Evolutionary conservation across 2,797 vertebrate genomes (phyloP).

Genomic region (Sylvilagus floridanus): DNA sequence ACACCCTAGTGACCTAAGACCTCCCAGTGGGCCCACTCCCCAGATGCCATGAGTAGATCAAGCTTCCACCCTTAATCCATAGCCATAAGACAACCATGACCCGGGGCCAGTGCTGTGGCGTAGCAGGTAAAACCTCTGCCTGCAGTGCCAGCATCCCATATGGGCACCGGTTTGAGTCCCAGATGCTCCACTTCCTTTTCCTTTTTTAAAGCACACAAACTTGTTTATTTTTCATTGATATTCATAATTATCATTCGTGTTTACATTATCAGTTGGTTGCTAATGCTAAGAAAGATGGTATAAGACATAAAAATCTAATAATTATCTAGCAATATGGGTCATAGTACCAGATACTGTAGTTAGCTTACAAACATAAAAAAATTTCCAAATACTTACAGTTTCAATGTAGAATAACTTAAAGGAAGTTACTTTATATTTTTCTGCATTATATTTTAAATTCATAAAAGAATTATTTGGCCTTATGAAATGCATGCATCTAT

Average conservation of each 20-base stretch:
- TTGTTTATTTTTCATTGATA: slow-evolving; percentile 29
- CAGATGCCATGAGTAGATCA: no score
- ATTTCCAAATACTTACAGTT: neutral
- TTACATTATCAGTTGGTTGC: slow-evolving; percentile 34
- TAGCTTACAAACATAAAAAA: slow-evolving; percentile 13
- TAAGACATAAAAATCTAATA: slow-evolving; percentile 22
- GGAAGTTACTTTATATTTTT: slow-evolving; percentile 37
- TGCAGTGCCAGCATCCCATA: no score
- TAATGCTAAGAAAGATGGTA: neutral
- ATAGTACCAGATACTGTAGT: neutral
- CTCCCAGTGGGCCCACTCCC: no score
- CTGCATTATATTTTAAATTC: slow-evolving; percentile 33
- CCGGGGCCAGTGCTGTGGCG: no score
- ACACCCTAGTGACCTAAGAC: no score
- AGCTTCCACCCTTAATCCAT: no score
- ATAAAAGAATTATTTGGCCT: neutral
- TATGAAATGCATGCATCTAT: slow-evolving; percentile 29
- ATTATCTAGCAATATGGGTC: neutral
- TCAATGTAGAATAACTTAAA: neutral
- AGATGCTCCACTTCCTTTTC: no score
- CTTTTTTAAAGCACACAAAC: neutral
- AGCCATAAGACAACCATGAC: no score
- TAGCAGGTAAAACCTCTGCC: no score
- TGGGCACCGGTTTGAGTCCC: no score
- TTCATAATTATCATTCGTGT: neutral